Percentiles rank a stretch among this genome's conserved stretches.
Evolutionary conservation across 2,113 vertebrate species (phyloP).

Genomic region (Cebus imitator): DNA sequence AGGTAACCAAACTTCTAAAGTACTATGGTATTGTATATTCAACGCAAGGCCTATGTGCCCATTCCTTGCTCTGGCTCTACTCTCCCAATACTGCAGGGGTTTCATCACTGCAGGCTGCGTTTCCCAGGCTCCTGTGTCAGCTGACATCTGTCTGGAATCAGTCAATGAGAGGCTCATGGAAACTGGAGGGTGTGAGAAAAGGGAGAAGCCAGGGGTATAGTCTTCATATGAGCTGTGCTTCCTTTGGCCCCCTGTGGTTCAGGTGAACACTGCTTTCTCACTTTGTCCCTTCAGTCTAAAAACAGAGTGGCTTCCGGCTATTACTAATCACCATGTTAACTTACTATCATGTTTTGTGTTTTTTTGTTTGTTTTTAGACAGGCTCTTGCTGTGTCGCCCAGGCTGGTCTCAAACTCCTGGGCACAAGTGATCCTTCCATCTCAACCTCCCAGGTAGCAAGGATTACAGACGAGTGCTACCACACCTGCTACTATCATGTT

Average conservation of each 20-base stretch:
- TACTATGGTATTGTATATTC: not conserved
- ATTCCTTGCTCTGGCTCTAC: not conserved
- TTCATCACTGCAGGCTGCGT: not conserved
- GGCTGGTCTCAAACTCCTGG: not conserved
- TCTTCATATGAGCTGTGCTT: not conserved
- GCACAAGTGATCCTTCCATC: not conserved
- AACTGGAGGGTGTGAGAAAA: not conserved
- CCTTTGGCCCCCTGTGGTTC: not conserved
- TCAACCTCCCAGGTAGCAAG: not conserved
- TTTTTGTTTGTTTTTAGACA: not conserved
- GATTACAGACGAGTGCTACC: not conserved
- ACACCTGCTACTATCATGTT: not conserved
- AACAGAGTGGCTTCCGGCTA: not conserved
- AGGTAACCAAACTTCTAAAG: not conserved
- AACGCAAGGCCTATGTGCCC: not conserved
- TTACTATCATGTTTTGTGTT: not conserved
- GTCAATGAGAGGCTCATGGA: not conserved
- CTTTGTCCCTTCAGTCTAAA: not conserved
- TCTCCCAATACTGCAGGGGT: not conserved
- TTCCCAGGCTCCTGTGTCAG: not conserved
- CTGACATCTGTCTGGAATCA: not conserved
- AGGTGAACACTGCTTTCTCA: not conserved
- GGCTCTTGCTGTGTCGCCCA: not conserved
- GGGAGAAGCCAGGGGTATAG: not conserved
- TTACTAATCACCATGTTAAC: not conserved